These are phyloP conservation scores for Clanis bilineata DNA, from an alignment of 2,888 invertebrate genomes.

Conservation along the genomic window DNA sequence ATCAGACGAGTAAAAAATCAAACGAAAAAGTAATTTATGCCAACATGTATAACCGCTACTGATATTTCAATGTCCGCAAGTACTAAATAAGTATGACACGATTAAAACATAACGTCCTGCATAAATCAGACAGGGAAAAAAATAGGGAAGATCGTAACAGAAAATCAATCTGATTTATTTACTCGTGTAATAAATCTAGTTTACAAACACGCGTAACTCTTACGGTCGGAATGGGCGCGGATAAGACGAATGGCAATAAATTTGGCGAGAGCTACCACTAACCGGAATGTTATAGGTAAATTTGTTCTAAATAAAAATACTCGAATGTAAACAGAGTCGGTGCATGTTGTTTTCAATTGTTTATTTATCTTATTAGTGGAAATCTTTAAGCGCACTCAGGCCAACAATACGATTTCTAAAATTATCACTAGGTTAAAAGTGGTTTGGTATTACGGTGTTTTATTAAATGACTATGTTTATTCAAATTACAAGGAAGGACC, in stretches of 20 bases:
- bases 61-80: not conserved
- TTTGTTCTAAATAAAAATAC: constrained; percentile 40
- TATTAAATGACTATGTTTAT: not conserved
- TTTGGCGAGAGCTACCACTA: constrained; percentile 39
- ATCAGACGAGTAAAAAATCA: not conserved
- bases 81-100: not conserved
- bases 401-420: not conserved
- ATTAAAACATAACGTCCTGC: constrained; percentile 14
- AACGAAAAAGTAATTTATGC: not conserved
- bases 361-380: constrained; percentile 29
- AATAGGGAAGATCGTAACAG: constrained; percentile 36
- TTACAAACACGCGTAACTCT: constrained; percentile 39
- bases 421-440: not conserved
- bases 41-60: not conserved
- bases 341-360: constrained; percentile 20
- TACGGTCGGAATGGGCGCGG: constrained; percentile 26
- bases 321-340: constrained; percentile 36
- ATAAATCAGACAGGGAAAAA: constrained; percentile 38
- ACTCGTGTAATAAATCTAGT: constrained; percentile 43
- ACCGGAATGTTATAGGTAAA: constrained; percentile 27
- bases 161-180: constrained; percentile 42
- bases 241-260: constrained; percentile 43
- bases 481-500: not conserved
- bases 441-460: not conserved
- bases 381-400: constrained; percentile 5